Percentiles rank a stretch among this genome's conserved stretches.
Evolutionary conservation across 2,797 vertebrate genomes (phyloP).

Genomic region (Cirrhinus molitorella): DNA sequence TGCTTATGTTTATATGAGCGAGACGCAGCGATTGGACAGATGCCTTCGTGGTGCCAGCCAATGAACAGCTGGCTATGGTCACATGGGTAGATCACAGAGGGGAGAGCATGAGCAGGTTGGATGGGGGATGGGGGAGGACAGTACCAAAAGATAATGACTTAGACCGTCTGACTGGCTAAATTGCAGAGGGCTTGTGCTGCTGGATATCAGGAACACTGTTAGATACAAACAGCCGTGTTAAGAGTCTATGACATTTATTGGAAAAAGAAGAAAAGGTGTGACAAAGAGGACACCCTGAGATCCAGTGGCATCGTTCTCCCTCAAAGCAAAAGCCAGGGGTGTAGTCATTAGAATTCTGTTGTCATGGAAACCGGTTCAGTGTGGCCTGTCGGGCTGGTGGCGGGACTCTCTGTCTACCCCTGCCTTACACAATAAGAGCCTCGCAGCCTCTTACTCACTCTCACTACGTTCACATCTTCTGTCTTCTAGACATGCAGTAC

Average conservation of each 20-base stretch:
- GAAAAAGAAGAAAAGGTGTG: constrained; percentile 33
- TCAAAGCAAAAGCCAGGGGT: constrained; percentile 71
- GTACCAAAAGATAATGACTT: constrained; percentile 39
- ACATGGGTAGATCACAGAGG: constrained; percentile 57
- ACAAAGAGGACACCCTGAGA: constrained; percentile 59
- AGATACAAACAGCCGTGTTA: not conserved
- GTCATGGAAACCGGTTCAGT: constrained; percentile 88
- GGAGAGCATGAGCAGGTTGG: constrained; percentile 62
- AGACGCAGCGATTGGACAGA: constrained; percentile 80
- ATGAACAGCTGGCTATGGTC: constrained; percentile 69
- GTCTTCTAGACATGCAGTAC: not conserved
- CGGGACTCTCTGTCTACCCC: constrained; percentile 54
- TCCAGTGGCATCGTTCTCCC: constrained; percentile 65
- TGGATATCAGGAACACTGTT: not conserved
- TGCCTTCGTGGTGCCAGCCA: constrained; percentile 72
- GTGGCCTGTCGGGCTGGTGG: constrained; percentile 77
- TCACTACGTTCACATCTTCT: not conserved
- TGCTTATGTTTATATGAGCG: constrained; percentile 84
- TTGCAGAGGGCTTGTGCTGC: not conserved
- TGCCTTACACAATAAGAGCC: constrained; percentile 40
- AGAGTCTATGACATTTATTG: not conserved
- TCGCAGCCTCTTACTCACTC: constrained; percentile 10
- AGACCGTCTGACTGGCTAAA: constrained; percentile 32
- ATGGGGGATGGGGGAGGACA: constrained; percentile 69
- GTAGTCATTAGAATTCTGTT: constrained; percentile 87